Evolutionary conservation across 2,113 vertebrate genomes (phyloP), one percentile per base, ranked within the genome.

Genomic region (Tachysurus fulvidraco): DNA sequence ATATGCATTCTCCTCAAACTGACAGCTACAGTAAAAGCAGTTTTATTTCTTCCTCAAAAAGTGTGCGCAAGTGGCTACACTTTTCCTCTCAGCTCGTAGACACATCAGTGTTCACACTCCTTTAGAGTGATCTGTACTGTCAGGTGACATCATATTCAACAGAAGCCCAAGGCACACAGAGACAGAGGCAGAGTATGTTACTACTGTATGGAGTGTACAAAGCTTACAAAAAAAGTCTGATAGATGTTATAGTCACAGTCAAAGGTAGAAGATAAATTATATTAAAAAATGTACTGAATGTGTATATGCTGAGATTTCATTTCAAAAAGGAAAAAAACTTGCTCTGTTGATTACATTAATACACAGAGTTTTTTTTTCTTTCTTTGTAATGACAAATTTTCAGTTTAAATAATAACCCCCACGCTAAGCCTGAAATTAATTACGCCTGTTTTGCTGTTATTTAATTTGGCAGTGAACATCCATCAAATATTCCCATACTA

Each of bases 61-160:
- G 55, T 74, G 62, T 71, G 71, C 85, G 83, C 50, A 60, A 89
- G 52, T 77, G 67, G 79, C 79, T 86, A 57, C 57, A 86, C 41
- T 86, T 57, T 83, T n/a, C 83, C 81, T 87, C 87, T 88, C 59
- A 50, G 62, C 83, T 85, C 65, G 50, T 65, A 41, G 60, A 62
- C 80, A 85, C 86, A 82, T 87, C 60, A 81, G 86, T 80, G 74
- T 46, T 84, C 81, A 9, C 5, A 1, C 30, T 82, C 21, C 76
- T 79, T 67, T 73, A 78, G 83, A 77, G 54, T 82, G 67, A 89
- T 89, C 81, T 77, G 52, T 85, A 85, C 83, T 77, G 86, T 83
- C 86, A 87, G 88, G 89, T 87, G 87, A 85, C 87, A 85, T 85
- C 88, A 87, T 52, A 87, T 80, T 85, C 87, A 87, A 87, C 55